phyloP scores from a whole-genome alignment of 2,888 invertebrate species.

The Amitus sp. region DNA sequence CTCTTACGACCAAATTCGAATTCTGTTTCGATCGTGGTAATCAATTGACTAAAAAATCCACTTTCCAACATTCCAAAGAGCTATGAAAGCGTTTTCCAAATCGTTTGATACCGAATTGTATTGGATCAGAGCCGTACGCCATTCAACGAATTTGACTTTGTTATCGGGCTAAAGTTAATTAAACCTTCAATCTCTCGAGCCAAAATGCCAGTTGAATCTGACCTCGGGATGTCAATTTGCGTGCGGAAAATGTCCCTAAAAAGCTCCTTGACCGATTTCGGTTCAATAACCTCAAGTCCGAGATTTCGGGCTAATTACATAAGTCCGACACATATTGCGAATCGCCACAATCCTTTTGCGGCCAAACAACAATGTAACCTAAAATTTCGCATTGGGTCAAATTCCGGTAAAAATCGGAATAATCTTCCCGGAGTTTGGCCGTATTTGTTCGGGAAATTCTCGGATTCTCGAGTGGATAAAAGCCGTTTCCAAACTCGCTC shows the following conservation, averaged over 20 bases:
- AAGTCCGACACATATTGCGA: neutral
- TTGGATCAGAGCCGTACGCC: neutral
- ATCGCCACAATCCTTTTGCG: neutral
- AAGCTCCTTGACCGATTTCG: neutral
- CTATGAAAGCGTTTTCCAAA: neutral
- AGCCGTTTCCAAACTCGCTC: too few relatives aligned
- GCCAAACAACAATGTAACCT: neutral
- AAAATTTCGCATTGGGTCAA: too few relatives aligned
- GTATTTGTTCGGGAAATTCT: too few relatives aligned
- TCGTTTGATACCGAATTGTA: neutral
- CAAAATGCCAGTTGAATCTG: neutral
- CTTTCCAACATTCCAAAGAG: neutral
- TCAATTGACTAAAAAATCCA: too few relatives aligned
- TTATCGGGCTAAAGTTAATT: neutral
- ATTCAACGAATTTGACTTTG: neutral
- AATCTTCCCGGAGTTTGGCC: too few relatives aligned
- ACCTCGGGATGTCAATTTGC: neutral
- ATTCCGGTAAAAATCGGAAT: too few relatives aligned
- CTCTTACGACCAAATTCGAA: too few relatives aligned
- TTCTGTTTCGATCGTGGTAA: too few relatives aligned
- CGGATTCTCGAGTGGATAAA: too few relatives aligned
- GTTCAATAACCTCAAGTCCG: neutral
- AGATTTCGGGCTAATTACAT: neutral
- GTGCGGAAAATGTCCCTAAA: neutral
- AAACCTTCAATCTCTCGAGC: neutral